Percentiles rank a stretch among this genome's conserved stretches.
Conservation (phyloP, 2,113 vertebrate genomes). For the Hymenochirus boettgeri region DNA sequence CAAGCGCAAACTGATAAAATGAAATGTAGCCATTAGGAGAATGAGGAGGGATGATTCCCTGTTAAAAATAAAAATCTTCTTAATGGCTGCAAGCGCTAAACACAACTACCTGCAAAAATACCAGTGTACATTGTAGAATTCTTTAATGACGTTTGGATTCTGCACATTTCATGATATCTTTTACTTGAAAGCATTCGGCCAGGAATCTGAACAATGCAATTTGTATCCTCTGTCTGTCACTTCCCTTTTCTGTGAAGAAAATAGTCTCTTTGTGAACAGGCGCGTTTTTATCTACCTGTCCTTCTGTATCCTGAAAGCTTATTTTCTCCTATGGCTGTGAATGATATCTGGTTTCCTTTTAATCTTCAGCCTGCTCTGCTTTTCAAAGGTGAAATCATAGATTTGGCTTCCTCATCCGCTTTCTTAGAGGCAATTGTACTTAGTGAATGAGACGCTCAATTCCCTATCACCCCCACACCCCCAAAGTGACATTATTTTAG, state of each 20-base stretch:
- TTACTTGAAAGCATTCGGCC: conserved; percentile 1
- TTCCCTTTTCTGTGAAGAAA: conserved; percentile 7
- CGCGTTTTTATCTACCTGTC: conserved; percentile 15
- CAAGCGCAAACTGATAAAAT: too few species aligned
- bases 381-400: neutral
- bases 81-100: neutral
- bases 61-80: too few species aligned
- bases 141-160: neutral
- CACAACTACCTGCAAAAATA: conserved; percentile 13
- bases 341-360: neutral
- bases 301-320: conserved; percentile 7
- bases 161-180: conserved; percentile 5
- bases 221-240: conserved; percentile 2
- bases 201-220: neutral
- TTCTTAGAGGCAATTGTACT: too few species aligned
- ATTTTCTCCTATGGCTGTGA: conserved; percentile 1
- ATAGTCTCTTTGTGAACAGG: conserved; percentile 2
- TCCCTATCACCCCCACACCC: too few species aligned
- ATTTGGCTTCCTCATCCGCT: too few species aligned
- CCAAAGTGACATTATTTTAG: too few species aligned
- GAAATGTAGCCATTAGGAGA: too few species aligned
- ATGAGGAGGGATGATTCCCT: too few species aligned
- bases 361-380: conserved; percentile 5
- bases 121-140: neutral
- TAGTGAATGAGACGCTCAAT: too few species aligned